These are phyloP conservation scores for Astreopora myriophthalma DNA, from an alignment of 64 coral and sea anemone genomes.

Conservation along the genomic window DNA sequence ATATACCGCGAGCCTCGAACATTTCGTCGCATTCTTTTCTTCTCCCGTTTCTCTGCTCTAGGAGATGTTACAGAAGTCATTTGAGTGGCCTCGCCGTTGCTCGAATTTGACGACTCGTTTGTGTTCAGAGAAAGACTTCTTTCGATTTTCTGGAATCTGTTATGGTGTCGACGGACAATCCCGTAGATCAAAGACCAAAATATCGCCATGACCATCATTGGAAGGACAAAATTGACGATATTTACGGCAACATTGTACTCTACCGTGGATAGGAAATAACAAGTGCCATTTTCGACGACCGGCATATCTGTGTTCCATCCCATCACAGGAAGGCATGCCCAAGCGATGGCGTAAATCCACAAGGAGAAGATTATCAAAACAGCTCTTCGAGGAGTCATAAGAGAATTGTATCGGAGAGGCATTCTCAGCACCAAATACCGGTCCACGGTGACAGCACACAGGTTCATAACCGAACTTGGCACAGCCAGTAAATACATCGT, in stretches of 20 bases:
- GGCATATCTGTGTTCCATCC: constrained; percentile 40
- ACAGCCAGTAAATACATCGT: constrained; percentile 77
- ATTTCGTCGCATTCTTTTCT: constrained; percentile 67
- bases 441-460: constrained; percentile 85
- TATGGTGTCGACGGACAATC: constrained; percentile 71
- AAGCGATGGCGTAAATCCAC: constrained; percentile 76
- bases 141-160: constrained; percentile 72
- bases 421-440: constrained; percentile 79
- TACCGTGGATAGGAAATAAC: constrained; percentile 22
- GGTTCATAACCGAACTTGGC: constrained; percentile 80
- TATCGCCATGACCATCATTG: constrained; percentile 85
- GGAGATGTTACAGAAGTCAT: neutral
- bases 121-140: constrained; percentile 76
- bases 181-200: constrained; percentile 82
- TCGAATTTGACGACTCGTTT: constrained; percentile 63
- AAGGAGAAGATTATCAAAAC: constrained; percentile 24
- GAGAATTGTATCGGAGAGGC: constrained; percentile 75
- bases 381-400: constrained; percentile 76
- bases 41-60: constrained; percentile 31
- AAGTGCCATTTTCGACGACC: neutral
- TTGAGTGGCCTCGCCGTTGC: neutral
- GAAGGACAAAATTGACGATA: constrained; percentile 79
- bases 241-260: constrained; percentile 61
- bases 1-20: constrained; percentile 82
- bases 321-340: constrained; percentile 62